phyloP scores from a whole-genome alignment of 2,888 invertebrate genomes.

The Bellardia bayeri region DNA sequence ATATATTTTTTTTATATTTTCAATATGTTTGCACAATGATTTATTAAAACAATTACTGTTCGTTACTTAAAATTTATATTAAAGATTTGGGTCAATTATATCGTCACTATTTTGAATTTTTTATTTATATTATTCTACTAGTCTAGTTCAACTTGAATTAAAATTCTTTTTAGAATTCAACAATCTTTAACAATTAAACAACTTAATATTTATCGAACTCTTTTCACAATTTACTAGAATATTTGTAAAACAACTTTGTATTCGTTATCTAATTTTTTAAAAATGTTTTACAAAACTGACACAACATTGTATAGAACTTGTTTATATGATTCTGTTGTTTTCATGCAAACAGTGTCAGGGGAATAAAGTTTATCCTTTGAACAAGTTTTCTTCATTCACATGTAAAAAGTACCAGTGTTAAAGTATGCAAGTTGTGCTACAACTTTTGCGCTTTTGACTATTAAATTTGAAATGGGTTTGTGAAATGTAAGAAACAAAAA shows the following conservation, averaged over 20 bases:
- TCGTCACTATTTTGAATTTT: background rate
- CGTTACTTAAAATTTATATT: background rate
- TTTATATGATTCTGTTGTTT: background rate
- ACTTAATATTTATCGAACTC: too few relatives aligned
- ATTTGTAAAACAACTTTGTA: slow-evolving; percentile 13
- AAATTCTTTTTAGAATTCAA: too few relatives aligned
- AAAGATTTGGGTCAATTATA: background rate
- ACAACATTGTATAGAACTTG: slow-evolving; percentile 24
- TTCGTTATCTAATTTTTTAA: background rate
- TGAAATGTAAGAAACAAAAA: slow-evolving; percentile 10
- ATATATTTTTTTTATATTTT: slow-evolving; percentile 16
- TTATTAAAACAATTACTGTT: background rate
- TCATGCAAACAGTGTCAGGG: slow-evolving; percentile 8
- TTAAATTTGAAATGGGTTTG: slow-evolving; percentile 59
- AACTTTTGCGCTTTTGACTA: slow-evolving; percentile 53
- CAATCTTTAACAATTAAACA: too few relatives aligned
- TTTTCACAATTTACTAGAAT: background rate
- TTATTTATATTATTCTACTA: too few relatives aligned
- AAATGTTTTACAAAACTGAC: slow-evolving; percentile 9
- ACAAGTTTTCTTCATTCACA: slow-evolving; percentile 30
- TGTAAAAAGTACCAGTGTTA: background rate
- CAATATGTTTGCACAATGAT: background rate
- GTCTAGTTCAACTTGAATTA: too few relatives aligned
- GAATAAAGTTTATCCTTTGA: slow-evolving; percentile 37
- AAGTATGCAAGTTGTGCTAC: slow-evolving; percentile 34